These are phyloP conservation scores for Daktulosphaira vitifoliae DNA, from an alignment of 1,140 invertebrate genomes.

Conservation along the genomic window DNA sequence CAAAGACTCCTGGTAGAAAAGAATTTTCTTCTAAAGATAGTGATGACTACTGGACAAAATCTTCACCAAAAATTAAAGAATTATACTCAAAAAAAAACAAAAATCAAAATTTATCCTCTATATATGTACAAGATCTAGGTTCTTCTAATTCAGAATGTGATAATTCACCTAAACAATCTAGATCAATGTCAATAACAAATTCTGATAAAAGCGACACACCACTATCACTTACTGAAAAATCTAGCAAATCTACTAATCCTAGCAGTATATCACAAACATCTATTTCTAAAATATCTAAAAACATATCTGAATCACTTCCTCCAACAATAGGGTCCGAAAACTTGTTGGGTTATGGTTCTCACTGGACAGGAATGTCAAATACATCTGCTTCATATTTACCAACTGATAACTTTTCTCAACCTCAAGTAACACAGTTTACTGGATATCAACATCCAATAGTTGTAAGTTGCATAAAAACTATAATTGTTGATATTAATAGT, in stretches of 20 bases:
- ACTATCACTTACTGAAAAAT: not conserved
- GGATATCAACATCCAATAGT: constrained; percentile 3
- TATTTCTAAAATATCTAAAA: not conserved
- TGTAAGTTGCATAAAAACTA: not conserved
- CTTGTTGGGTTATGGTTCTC: constrained; percentile 1
- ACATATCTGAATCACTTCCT: constrained; percentile 4
- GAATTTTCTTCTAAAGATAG: not conserved
- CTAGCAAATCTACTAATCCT: constrained; percentile 1
- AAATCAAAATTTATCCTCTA: constrained; percentile 2
- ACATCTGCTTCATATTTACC: constrained; percentile 5
- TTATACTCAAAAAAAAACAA: not conserved
- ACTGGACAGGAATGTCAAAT: constrained; percentile 19
- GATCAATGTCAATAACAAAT: constrained; percentile 26
- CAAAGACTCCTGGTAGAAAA: constrained; percentile 27
- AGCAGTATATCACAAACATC: not conserved
- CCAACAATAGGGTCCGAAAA: not conserved
- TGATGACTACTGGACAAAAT: constrained; percentile 26
- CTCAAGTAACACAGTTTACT: constrained; percentile 3
- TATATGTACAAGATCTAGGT: constrained; percentile 26
- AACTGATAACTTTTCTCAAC: constrained; percentile 1
- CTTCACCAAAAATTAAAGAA: constrained; percentile 4
- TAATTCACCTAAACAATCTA: not conserved
- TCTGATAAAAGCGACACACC: constrained; percentile 29
- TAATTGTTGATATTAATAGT: too few species aligned
- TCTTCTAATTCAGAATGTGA: constrained; percentile 22